Conservation (phyloP, 1,140 invertebrate genomes). For the Adelges cooleyi region DNA sequence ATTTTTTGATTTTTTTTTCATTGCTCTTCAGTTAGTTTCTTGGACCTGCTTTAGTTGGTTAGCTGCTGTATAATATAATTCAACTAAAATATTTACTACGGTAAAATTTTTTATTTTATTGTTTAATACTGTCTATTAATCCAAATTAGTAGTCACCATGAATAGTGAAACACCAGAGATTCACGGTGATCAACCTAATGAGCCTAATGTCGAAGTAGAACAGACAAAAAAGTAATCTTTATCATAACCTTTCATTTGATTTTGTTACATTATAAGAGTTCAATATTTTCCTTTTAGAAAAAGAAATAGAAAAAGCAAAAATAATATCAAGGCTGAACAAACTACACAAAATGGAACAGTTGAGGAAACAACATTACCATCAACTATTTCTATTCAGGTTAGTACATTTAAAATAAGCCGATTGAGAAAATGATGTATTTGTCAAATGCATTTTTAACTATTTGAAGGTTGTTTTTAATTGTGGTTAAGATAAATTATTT, state of each 20-base stretch:
- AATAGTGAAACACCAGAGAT: background rate
- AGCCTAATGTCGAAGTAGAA: background rate
- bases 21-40: too few species aligned
- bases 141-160: background rate
- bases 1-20: too few species aligned
- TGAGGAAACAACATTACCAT: background rate
- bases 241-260: background rate
- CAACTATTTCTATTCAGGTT: constrained; percentile 15
- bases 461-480: too few species aligned
- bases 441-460: too few species aligned
- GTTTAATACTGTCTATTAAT: too few species aligned
- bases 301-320: constrained; percentile 9
- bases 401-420: background rate
- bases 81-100: too few species aligned
- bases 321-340: background rate
- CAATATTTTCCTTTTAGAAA: background rate
- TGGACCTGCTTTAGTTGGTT: too few species aligned
- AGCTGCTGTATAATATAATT: too few species aligned
- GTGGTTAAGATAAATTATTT: too few species aligned
- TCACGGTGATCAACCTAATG: background rate
- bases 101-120: too few species aligned
- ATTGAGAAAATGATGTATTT: too few species aligned
- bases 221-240: background rate
- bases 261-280: background rate
- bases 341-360: background rate